Base-by-base conservation (phyloP, 37 sponge, comb jelly and placozoan genomes). In the Theonella swinhoei region DNA sequence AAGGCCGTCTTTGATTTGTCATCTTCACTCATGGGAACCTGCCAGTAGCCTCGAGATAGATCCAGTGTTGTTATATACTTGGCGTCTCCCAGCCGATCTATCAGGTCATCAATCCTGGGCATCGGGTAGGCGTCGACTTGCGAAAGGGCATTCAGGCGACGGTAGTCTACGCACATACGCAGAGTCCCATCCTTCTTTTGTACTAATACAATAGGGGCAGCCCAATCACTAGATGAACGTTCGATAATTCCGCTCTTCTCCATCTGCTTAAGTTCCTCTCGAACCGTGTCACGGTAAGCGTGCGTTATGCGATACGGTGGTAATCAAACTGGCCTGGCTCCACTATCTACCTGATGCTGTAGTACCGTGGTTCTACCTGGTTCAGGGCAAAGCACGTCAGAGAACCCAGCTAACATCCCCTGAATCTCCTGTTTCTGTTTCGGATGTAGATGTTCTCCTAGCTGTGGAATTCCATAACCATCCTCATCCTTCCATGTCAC, bases 201-300 rank as follows among this genome's bases (percentile, higher is more conserved):
- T 9, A 85, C 86, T 40, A 85, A 62, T 11, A 85, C 86, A 58
- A 90, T 76, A n/a, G 91, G 91, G 20, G 86, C 62, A 2, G 66
- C 73, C 91, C 91, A 90, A 19, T 30, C 34, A 31, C 82, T 81
- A 8, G 36, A 37, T 22, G 82, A 85, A 0, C 70, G 79, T 32
- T 67, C 61, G 23, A 90, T 85, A 22, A 90, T 43, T 9, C 86
- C 79, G 7, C 72, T 35, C 32, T 90, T 35, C 47, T 80, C 37
- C 77, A 90, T 80, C 47, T 80, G 74, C 37, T 85, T 22, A 22
- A 90, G 66, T 66, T 86, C 71, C 43, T 72, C 59, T 26, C 25
- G 35, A 38, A 87, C 66, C 35, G 25, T 40, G 26, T 80, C 75
- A 54, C 81, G 25, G 59, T 79, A 79, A 22, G 87, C 74, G 54